Conservation (phyloP, 2,113 vertebrate genomes). For the Myxocyprinus asiaticus region DNA sequence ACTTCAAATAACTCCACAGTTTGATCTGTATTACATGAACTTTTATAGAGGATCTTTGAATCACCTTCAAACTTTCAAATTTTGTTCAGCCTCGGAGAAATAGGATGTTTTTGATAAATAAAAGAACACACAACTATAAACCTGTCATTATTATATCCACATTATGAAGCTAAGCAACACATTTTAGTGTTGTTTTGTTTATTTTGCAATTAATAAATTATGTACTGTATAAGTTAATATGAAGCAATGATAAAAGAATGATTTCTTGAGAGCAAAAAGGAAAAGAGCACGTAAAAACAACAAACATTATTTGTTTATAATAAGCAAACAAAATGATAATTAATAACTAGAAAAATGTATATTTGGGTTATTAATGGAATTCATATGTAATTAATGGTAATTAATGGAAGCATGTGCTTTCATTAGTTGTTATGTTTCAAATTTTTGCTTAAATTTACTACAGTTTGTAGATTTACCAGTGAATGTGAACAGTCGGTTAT, state of each 20-base stretch:
- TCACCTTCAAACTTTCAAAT: slow-evolving; percentile 11
- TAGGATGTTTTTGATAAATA: slow-evolving; percentile 15
- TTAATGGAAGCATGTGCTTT: too few species aligned
- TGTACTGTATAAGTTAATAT: slow-evolving; percentile 32
- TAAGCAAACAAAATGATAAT: slow-evolving; percentile 29
- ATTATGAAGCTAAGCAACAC: not conserved
- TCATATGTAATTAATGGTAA: too few species aligned
- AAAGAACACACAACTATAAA: slow-evolving; percentile 14
- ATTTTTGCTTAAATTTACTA: not conserved
- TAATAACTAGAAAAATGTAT: not conserved
- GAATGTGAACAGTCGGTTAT: not conserved
- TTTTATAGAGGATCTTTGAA: slow-evolving; percentile 20
- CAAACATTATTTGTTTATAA: slow-evolving; percentile 6
- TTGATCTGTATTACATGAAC: slow-evolving; percentile 35
- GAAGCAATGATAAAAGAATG: slow-evolving; percentile 33
- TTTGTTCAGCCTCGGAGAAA: slow-evolving; percentile 26
- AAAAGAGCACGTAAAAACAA: not conserved
- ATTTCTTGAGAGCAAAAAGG: not conserved
- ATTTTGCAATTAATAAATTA: slow-evolving; percentile 44
- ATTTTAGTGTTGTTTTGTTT: slow-evolving; percentile 40
- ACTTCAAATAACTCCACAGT: slow-evolving; percentile 25
- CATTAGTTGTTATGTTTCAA: too few species aligned
- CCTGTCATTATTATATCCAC: slow-evolving; percentile 36
- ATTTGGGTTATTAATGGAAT: too few species aligned
- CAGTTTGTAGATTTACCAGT: not conserved